Base-by-base conservation (phyloP, 2,797 vertebrate species). In the Gadopsis marmoratus region DNA sequence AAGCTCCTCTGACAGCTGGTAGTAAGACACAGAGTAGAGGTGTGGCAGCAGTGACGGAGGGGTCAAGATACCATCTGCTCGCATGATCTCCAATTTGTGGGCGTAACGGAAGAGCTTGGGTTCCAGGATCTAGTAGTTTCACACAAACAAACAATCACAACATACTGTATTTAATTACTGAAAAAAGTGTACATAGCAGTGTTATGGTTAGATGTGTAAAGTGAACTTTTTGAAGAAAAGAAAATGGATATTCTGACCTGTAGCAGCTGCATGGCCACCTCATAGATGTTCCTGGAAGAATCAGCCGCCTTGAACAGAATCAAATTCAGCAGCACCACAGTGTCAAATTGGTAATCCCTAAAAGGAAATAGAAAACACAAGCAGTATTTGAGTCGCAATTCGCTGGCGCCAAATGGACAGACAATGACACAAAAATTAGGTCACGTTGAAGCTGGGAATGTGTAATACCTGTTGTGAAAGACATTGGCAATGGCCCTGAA, bases 281-380 rank as follows among this genome's bases (percentile, higher is more conserved):
- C 98, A 89, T 99, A 99, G 88, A 99, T 97, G 75, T 97, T 96
- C 92, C 98, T 96, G 84, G 98, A 96, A 86, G 97, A 99, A 93
- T 99, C 98, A 56, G 98, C 98, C 58, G 98, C 97, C 93, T 99
- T 99, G 94, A 99, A 99, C 71, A 99, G 94, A 94, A 99, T 99
- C 86, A 99, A 95, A 94, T 99, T 99, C 86, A 99, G 96, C 58
- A 99, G 97, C 94, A 97, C 97, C 96, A 99, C 98, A 83, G 97
- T 98, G 94, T 99, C 98, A 95, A 98, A 99, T 91, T 99, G 98
- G 92, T 98, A 99, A 96, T 99, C 98, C 96, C 98, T 99, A 65
- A 63, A 29, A 70, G 31, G 39, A 80, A 67, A 74, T 1, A 47
- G 0, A 19, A 56, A 61, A 66, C 14, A 31, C 41, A 73, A 7